A percentile compares a stretch with the other conserved stretches of the same genome.
Conservation (phyloP, 1,140 invertebrate genomes). For the Schmidtea mediterranea region DNA sequence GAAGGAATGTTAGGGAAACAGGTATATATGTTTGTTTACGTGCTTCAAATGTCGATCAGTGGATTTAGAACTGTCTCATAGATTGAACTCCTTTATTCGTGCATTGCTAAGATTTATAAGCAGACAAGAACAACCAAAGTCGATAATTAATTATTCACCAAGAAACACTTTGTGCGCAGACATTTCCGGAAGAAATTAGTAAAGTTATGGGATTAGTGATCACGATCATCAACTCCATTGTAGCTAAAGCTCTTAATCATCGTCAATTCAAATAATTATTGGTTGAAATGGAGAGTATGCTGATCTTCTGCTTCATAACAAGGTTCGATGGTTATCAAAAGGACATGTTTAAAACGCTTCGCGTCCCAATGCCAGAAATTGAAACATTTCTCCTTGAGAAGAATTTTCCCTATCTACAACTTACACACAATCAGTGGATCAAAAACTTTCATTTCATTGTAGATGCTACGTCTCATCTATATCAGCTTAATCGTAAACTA, state of each 20-base stretch:
- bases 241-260: conserved; percentile 2
- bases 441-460: neutral
- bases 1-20: too few relatives aligned
- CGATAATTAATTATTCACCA: too few relatives aligned
- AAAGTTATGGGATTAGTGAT: conserved; percentile 3
- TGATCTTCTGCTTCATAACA: too few relatives aligned
- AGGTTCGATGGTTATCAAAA: conserved; percentile 1
- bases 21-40: too few relatives aligned
- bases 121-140: too few relatives aligned
- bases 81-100: too few relatives aligned
- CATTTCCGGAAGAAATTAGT: conserved; percentile 1
- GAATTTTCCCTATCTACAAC: neutral
- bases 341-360: conserved; percentile 2
- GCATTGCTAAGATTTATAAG: too few relatives aligned
- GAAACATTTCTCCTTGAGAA: conserved; percentile 3
- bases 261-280: neutral
- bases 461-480: conserved; percentile 1
- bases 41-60: too few relatives aligned
- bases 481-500: neutral
- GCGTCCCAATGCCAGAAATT: neutral
- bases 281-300: neutral
- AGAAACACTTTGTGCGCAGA: neutral
- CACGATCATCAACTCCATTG: neutral
- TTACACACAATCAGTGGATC: neutral
- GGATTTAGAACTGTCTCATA: too few relatives aligned